These are phyloP conservation scores for Sinhomidia bicolor DNA, from an alignment of 2,888 invertebrate genomes.

Conservation along the genomic window DNA sequence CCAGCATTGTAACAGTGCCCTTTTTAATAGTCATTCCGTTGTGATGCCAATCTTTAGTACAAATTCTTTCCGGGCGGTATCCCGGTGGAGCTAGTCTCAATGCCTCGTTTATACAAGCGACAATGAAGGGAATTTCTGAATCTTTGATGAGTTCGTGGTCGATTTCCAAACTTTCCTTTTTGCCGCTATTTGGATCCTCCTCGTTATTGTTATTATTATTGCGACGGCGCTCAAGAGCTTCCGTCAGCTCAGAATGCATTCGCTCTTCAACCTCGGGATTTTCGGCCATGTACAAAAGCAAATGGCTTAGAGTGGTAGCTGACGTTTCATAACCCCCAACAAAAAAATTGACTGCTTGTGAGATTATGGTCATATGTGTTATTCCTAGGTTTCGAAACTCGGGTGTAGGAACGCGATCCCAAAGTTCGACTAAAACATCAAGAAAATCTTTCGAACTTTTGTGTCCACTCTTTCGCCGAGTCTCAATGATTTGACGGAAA, in stretches of 20 bases:
- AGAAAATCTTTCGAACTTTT: slow-evolving; percentile 69
- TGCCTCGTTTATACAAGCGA: slow-evolving; percentile 81
- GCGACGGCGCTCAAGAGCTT: slow-evolving; percentile 28
- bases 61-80: slow-evolving; percentile 72
- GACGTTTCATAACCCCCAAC: slow-evolving; percentile 78
- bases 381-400: slow-evolving; percentile 74
- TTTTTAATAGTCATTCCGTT: slow-evolving; percentile 74
- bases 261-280: slow-evolving; percentile 76
- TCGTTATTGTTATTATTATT: background rate
- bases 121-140: slow-evolving; percentile 68
- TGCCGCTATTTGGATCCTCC: background rate
- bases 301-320: slow-evolving; percentile 73
- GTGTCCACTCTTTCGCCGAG: slow-evolving; percentile 57
- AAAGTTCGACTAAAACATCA: slow-evolving; percentile 73
- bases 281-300: slow-evolving; percentile 72
- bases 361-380: slow-evolving; percentile 74
- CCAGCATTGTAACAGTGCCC: slow-evolving; percentile 71
- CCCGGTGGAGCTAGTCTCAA: slow-evolving; percentile 82
- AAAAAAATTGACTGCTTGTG: slow-evolving; percentile 77
- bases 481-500: slow-evolving; percentile 69
- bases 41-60: slow-evolving; percentile 77
- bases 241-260: slow-evolving; percentile 75
- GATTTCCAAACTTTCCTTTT: slow-evolving; percentile 36
- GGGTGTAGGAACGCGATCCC: slow-evolving; percentile 55
- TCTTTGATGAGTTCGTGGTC: slow-evolving; percentile 81